phyloP scores from a whole-genome alignment of 1,140 invertebrate species.

The Charaxes varanes region DNA sequence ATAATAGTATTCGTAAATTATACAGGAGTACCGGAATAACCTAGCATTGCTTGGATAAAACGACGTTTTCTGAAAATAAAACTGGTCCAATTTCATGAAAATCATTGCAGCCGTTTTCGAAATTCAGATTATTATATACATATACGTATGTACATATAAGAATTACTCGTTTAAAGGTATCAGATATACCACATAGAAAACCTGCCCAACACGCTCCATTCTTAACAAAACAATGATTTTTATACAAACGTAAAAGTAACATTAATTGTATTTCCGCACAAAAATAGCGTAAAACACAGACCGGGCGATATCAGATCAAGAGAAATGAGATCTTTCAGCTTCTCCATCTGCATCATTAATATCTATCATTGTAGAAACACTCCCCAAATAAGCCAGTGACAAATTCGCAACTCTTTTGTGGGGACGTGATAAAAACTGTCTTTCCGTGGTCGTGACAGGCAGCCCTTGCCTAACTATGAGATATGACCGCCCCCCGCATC shows the following conservation, averaged over 20 bases:
- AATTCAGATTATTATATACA: too few relatives aligned
- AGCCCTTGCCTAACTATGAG: slow-evolving; percentile 50
- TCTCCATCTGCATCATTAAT: slow-evolving; percentile 41
- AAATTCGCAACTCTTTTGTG: slow-evolving; percentile 70
- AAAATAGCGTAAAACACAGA: not conserved
- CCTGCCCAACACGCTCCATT: too few relatives aligned
- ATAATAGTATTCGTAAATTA: too few relatives aligned
- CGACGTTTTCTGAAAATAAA: too few relatives aligned
- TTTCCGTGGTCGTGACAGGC: slow-evolving; percentile 46
- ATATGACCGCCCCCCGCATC: slow-evolving; percentile 44
- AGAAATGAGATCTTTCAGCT: not conserved
- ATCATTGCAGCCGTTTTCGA: too few relatives aligned
- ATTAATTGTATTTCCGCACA: not conserved
- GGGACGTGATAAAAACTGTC: slow-evolving; percentile 55
- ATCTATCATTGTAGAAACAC: slow-evolving; percentile 47
- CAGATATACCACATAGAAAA: too few relatives aligned
- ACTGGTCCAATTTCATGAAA: too few relatives aligned
- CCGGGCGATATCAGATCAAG: not conserved
- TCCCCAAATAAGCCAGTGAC: slow-evolving; percentile 55
- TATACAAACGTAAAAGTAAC: not conserved
- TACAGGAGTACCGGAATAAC: too few relatives aligned
- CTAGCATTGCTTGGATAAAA: too few relatives aligned
- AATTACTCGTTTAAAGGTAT: too few relatives aligned
- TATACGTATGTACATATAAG: too few relatives aligned
- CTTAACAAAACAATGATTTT: too few relatives aligned